Base-by-base conservation (phyloP, 2,113 vertebrate genomes). In the Carollia perspicillata region DNA sequence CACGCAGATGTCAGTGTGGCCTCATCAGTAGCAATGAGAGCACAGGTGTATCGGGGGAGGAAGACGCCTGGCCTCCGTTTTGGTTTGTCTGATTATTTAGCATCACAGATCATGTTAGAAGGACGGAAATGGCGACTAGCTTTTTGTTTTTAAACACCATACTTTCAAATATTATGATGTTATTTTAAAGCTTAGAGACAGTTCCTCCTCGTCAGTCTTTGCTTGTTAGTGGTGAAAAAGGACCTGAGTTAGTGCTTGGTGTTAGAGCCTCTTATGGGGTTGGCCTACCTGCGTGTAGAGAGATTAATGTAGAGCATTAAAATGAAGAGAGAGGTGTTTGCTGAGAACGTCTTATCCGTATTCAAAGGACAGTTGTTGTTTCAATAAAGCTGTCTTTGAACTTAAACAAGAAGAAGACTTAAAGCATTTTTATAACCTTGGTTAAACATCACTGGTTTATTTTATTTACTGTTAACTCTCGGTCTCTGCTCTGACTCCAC, bases 351-450 rank as follows among this genome's bases (percentile, higher is more conserved):
- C 74, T 85, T n/a, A 13, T 79, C n/a, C 74, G 49, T 89, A 28
- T 58, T 91, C 20, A 71, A 53, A 83, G 60, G 87, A 93, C 80
- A 90, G 68, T 85, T 88, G 84, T 75, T 95, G 37, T 77, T 81
- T 83, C 55, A 69, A 49, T 96, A 75, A 94, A 96, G 16, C 85
- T 96, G 55, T 95, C 66, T 95, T 89, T 86, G 72, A 90, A 85
- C 26, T 81, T 84, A 68, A 51, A 71, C 60, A 75, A 40, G 83
- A 78, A 60, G 47, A 95, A 84, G 95, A 60, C 12, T 4, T 69
- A 84, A 89, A 84, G 44, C n/a, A 84, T 90, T 79, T 65, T 0
- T 18, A 63, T 87, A 55, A 55, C 71, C n/a, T 90, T 20, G 33
- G 53, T 75, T 87, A 81, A 80, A 18, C 10, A 7, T 30, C 14